Conservation (phyloP, 2,113 vertebrate genomes). For the Chinchilla lanigera region DNA sequence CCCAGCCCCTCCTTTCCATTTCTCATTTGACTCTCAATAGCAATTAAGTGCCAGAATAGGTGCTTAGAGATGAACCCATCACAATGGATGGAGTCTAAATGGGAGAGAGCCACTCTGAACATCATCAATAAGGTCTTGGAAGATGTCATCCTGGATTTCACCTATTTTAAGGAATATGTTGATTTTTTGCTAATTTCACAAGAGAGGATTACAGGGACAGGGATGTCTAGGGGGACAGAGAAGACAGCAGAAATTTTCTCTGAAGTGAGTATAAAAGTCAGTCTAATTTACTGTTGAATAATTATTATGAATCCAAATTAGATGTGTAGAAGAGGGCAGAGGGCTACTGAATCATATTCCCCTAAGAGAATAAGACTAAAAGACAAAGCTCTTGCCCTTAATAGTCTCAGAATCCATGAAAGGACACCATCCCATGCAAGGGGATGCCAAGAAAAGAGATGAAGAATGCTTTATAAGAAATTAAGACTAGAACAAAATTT, state of each 20-base stretch:
- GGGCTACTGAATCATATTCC: not conserved
- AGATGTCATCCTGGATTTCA: conserved; percentile 14
- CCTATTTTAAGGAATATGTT: conserved; percentile 12
- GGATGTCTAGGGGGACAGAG: not conserved
- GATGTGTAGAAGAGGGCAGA: not conserved
- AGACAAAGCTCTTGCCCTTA: not conserved
- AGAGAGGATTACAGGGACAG: not conserved
- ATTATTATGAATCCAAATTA: conserved; percentile 42
- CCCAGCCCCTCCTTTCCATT: not conserved
- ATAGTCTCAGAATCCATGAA: not conserved
- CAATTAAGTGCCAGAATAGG: not conserved
- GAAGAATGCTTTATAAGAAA: not conserved
- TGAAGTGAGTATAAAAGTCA: not conserved
- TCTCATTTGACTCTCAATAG: not conserved
- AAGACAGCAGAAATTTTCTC: conserved; percentile 6
- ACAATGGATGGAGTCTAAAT: not conserved
- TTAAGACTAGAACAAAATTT: not conserved
- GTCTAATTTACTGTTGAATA: conserved; percentile 30
- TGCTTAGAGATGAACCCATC: not conserved
- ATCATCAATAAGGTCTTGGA: conserved; percentile 7
- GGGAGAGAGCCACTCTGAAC: not conserved
- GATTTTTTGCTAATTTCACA: conserved; percentile 24
- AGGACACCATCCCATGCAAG: not conserved
- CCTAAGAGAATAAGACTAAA: not conserved
- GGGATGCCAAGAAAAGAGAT: not conserved